These are phyloP conservation scores for Toxotes chatareus DNA, from an alignment of 2,113 vertebrate genomes.

Conservation along the genomic window DNA sequence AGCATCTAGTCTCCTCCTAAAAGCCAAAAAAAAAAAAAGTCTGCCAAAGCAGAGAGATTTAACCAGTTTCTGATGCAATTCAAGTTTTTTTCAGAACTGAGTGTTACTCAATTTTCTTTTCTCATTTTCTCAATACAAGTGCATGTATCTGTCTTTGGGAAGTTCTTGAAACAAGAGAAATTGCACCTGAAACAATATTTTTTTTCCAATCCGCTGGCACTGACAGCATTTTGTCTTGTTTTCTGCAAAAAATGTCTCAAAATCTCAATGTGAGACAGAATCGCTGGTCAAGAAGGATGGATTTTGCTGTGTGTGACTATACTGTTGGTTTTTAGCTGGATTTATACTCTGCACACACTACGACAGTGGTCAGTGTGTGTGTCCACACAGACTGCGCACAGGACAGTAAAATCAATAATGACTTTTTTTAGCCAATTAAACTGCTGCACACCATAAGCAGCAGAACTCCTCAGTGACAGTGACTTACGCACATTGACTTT, in stretches of 20 bases:
- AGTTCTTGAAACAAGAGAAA: neutral
- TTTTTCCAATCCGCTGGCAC: neutral
- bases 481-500: neutral
- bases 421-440: neutral
- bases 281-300: neutral
- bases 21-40: neutral
- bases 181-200: too few species aligned
- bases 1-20: neutral
- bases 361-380: neutral
- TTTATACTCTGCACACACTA: neutral
- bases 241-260: neutral
- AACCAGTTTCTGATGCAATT: neutral
- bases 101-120: neutral
- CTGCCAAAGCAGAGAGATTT: neutral
- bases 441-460: neutral
- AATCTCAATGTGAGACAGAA: neutral
- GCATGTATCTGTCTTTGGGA: neutral
- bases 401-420: constrained; percentile 29
- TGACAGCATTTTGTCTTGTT: neutral
- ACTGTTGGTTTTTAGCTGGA: neutral
- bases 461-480: neutral
- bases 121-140: neutral
- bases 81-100: too few species aligned
- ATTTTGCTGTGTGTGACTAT: neutral
- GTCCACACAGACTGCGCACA: neutral